Evolutionary conservation across 2,797 vertebrate genomes (phyloP).

Genomic region (Morus bassanus): DNA sequence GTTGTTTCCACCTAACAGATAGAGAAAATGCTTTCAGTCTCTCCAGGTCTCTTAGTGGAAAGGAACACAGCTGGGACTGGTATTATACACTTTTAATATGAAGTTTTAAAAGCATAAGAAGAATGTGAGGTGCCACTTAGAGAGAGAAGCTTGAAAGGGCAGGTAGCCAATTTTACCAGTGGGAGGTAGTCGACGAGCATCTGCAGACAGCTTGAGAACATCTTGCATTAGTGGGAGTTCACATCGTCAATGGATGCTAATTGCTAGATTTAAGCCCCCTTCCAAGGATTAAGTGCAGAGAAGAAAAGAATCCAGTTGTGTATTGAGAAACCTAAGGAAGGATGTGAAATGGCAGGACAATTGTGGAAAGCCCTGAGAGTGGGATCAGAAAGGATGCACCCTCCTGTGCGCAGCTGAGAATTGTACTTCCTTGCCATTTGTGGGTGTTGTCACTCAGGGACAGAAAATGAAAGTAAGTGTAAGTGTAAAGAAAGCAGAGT

Average conservation of each 20-base stretch:
- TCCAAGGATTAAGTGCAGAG: neutral
- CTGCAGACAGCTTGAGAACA: neutral
- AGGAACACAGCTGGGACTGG: neutral
- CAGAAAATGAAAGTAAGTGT: neutral
- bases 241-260: neutral
- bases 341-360: neutral
- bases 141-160: neutral
- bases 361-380: neutral
- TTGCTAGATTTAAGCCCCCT: neutral
- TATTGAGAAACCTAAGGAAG: neutral
- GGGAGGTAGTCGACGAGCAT: neutral
- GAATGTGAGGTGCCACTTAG: neutral
- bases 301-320: neutral
- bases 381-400: neutral
- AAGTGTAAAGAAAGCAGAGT: neutral
- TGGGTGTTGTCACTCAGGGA: neutral
- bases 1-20: fast-evolving
- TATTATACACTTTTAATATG: neutral
- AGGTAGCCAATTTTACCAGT: slow-evolving; percentile 4
- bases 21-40: neutral
- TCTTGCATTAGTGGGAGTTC: neutral
- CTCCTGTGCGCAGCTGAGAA: neutral
- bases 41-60: neutral
- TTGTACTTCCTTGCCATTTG: neutral
- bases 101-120: neutral